Evolutionary conservation across 2,888 invertebrate species (phyloP), one percentile per base, ranked within the genome.

Genomic region (Omphaloscelis lunosa): DNA sequence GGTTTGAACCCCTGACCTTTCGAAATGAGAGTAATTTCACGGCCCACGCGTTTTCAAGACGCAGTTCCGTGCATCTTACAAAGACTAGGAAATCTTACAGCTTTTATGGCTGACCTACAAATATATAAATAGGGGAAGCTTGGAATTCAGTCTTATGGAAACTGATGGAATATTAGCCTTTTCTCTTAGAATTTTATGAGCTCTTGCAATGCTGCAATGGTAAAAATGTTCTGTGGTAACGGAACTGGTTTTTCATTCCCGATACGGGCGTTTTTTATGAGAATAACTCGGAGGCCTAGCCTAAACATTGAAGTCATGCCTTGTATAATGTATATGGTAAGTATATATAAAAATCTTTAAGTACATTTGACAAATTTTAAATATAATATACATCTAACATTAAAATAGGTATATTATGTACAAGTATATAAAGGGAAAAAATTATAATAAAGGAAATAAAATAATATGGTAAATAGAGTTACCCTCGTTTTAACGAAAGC

Each of bases 11-110:
- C 41, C 17, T 69, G 65, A 83, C 81, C 81, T 81, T 81, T 48
- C 39, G 11, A 53, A 79, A 77, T 61, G 78, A 72, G 63, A 77
- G 63, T 77, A 63, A 82, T 82, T 80, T 80, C 27, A 82, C 78
- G 63, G 68, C 78, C 67, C 78, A 81, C 81, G 83, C 83, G 78
- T 69, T 51, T 68, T n/a, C 20, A 59, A 69, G 83, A 77, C 67
- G 77, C 51, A 67, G 61, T 48, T 45, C 48, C 29, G 27, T 63
- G 82, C 77, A 80, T 67, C 77, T 23, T 58, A 62, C 80, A 82
- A 80, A 82, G 77, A 62, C 66, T 45, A 29, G 71, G 67, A 80
- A 82, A 62, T 67, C n/a, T 77, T 68, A 39, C 27, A 62, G 77
- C 53, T 82, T 80, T 71, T 66, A 39, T 59, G 63, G 48, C 58